These are phyloP conservation scores for Atethmia centrago DNA, from an alignment of 2,888 invertebrate species.

Conservation along the genomic window DNA sequence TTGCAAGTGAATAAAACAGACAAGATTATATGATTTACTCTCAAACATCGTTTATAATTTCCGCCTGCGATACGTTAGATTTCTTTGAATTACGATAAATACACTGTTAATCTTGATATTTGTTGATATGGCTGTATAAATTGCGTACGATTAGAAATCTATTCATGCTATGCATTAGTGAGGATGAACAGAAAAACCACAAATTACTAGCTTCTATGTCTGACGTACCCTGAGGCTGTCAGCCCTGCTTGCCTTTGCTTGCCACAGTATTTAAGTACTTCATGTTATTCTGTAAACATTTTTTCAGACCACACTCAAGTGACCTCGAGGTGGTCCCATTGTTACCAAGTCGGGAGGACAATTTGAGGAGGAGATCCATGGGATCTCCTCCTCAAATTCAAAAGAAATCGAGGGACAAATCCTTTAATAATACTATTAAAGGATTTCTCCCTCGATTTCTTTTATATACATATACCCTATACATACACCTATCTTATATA, in stretches of 20 bases:
- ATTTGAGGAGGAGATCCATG: too few species aligned
- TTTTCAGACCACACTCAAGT: not conserved
- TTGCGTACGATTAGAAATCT: constrained; percentile 30
- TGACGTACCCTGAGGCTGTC: not conserved
- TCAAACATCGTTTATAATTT: constrained; percentile 35
- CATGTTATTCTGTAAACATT: too few species aligned
- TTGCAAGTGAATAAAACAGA: constrained; percentile 26
- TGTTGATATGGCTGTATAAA: constrained; percentile 32
- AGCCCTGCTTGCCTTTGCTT: not conserved
- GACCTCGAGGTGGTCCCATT: too few species aligned
- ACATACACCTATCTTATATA: too few species aligned
- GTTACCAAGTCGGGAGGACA: too few species aligned
- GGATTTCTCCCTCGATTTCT: too few species aligned
- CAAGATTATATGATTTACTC: constrained; percentile 27
- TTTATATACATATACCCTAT: too few species aligned
- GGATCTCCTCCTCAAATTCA: too few species aligned
- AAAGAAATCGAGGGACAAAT: too few species aligned
- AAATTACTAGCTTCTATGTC: not conserved
- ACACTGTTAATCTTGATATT: constrained; percentile 33
- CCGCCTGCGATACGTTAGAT: constrained; percentile 30
- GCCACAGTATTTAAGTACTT: not conserved
- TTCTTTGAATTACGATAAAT: constrained; percentile 45
- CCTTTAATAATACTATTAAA: too few species aligned
- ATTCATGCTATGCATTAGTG: not conserved
- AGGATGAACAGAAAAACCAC: constrained; percentile 10